These are phyloP conservation scores for Pecten maximus DNA, from an alignment of 2,888 invertebrate species.

Conservation along the genomic window DNA sequence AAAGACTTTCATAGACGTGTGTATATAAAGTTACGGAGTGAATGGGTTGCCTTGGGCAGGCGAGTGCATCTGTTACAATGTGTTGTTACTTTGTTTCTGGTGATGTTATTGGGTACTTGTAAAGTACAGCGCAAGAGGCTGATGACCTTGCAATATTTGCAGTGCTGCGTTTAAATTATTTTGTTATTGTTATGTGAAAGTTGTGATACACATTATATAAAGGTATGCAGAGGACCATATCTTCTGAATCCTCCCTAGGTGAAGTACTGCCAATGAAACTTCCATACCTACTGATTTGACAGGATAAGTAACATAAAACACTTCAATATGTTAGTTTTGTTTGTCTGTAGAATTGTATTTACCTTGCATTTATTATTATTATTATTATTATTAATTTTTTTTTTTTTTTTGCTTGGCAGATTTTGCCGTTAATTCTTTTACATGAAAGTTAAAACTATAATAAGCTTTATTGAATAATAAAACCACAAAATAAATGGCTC, in stretches of 20 bases:
- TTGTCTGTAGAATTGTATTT: slow-evolving; percentile 30
- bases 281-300: background rate
- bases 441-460: background rate
- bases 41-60: slow-evolving; percentile 11
- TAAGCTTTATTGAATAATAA: background rate
- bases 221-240: slow-evolving; percentile 35
- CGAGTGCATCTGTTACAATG: background rate
- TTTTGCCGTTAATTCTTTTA: slow-evolving; percentile 29
- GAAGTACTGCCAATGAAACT: background rate
- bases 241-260: background rate
- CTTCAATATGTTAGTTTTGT: slow-evolving; percentile 13
- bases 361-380: slow-evolving; percentile 31
- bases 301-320: background rate
- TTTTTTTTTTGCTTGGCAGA: slow-evolving; percentile 25
- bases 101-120: slow-evolving; percentile 19
- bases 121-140: slow-evolving; percentile 2
- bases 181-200: slow-evolving; percentile 35
- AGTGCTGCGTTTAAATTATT: slow-evolving; percentile 35
- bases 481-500: slow-evolving; percentile 29
- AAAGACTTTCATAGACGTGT: background rate
- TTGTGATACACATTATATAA: slow-evolving; percentile 24
- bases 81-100: background rate
- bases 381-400: no score
- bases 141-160: slow-evolving; percentile 23
- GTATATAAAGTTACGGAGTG: background rate